A percentile compares a stretch with the other conserved stretches of the same genome.
These are phyloP conservation scores for Sylvicola cinctus DNA, from an alignment of 2,888 invertebrate species.

Conservation along the genomic window DNA sequence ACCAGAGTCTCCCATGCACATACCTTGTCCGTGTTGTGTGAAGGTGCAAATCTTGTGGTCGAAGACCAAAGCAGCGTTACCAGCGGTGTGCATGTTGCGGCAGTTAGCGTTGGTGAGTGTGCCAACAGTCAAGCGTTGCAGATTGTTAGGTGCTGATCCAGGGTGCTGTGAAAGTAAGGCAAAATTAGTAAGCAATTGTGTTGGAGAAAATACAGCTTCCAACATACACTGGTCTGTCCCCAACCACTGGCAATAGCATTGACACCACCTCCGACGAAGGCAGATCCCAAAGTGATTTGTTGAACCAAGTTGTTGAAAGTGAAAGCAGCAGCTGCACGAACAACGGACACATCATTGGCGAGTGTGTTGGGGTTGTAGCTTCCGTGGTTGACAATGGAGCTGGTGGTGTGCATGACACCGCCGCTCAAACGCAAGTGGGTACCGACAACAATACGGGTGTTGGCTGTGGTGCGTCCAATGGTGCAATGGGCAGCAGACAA, in stretches of 20 bases:
- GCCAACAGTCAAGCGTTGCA: not conserved
- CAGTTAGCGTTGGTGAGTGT: conserved; percentile 3
- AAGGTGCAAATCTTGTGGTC: conserved; percentile 6
- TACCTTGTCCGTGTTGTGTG: conserved; percentile 4
- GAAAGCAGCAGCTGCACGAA: conserved; percentile 3
- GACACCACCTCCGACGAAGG: conserved; percentile 1
- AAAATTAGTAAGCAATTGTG: conserved; percentile 4
- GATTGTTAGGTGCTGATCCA: not conserved
- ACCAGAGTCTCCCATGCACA: conserved; percentile 12
- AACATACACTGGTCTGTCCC: conserved; percentile 5
- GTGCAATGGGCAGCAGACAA: conserved; percentile 14
- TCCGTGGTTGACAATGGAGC: conserved; percentile 5
- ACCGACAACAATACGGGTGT: conserved; percentile 5
- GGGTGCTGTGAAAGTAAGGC: not conserved
- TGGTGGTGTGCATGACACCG: conserved; percentile 1
- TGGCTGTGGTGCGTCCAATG: conserved; percentile 4
- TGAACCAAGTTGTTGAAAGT: conserved; percentile 1
- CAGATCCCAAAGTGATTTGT: conserved; percentile 1
- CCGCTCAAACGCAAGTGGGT: not conserved
- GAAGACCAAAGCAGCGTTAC: not conserved
- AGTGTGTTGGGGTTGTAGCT: conserved; percentile 3
- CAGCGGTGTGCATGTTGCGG: not conserved
- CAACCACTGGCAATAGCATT: conserved; percentile 4
- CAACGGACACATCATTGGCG: conserved; percentile 6
- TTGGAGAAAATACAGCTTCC: too few relatives aligned